Evolutionary conservation across 2,113 vertebrate species (phyloP).

Genomic region (Actenoides lindsayi): DNA sequence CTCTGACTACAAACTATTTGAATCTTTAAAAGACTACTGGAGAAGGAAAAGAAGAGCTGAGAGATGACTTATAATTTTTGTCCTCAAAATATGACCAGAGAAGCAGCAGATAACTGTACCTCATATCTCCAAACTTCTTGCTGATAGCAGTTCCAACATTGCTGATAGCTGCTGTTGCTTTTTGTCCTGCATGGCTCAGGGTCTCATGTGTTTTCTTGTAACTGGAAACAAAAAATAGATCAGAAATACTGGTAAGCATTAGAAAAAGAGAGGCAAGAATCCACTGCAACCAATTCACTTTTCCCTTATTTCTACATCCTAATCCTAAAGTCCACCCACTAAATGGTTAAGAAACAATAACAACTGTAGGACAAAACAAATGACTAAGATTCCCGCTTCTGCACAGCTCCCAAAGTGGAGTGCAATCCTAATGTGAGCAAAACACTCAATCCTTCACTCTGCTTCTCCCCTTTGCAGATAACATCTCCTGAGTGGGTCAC

Average conservation of each 20-base stretch:
- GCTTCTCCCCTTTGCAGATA: not conserved
- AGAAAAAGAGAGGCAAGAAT: not conserved
- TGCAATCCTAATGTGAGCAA: not conserved
- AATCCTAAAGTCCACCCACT: not conserved
- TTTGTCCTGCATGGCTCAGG: slow-evolving; percentile 91
- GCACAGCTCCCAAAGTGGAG: not conserved
- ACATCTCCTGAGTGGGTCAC: no score
- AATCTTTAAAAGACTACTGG: not conserved
- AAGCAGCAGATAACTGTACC: slow-evolving; percentile 72
- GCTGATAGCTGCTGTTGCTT: slow-evolving; percentile 91
- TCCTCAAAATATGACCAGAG: not conserved
- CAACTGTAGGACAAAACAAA: not conserved
- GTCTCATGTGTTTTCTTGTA: slow-evolving; percentile 97
- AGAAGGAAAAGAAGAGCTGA: not conserved
- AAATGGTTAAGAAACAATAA: not conserved
- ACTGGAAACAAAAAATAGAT: slow-evolving; percentile 70
- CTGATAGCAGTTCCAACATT: slow-evolving; percentile 91
- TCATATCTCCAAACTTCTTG: slow-evolving; percentile 96
- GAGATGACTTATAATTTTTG: not conserved
- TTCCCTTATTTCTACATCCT: not conserved
- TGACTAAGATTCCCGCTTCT: not conserved
- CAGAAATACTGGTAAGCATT: not conserved
- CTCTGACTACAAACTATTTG: not conserved
- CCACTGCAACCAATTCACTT: not conserved
- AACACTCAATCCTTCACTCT: not conserved